Evolutionary conservation across 1,140 invertebrate genomes (phyloP).

Genomic region (Ostrea denselamellosa): DNA sequence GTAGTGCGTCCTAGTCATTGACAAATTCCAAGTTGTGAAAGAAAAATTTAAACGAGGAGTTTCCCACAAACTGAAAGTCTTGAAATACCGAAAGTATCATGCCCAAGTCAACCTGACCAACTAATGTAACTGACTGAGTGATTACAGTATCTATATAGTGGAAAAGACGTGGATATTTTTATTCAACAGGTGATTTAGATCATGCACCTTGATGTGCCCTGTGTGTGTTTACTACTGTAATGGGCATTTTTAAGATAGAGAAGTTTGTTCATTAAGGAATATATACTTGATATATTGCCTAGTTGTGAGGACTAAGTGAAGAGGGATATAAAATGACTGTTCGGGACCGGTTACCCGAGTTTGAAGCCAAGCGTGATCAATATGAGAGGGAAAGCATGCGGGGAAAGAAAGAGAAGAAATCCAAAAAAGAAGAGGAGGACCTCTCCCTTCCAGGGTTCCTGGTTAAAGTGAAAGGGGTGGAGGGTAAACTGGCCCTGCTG

Average conservation of each 20-base stretch:
- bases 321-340: constrained; percentile 50
- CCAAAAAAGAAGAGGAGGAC: constrained; percentile 54
- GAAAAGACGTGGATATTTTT: background rate
- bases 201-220: background rate
- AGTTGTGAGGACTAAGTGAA: background rate
- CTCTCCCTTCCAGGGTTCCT: constrained; percentile 60
- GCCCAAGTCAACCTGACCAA: background rate
- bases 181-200: background rate
- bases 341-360: constrained; percentile 63
- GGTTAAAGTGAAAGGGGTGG: constrained; percentile 58
- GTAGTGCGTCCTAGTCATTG: background rate
- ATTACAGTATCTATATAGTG: background rate
- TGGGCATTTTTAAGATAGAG: background rate
- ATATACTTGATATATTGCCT: background rate
- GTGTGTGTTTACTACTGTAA: background rate
- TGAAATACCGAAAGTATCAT: background rate
- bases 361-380: constrained; percentile 59
- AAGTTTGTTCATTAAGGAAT: constrained; percentile 16
- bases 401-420: constrained; percentile 55
- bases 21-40: background rate
- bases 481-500: constrained; percentile 54
- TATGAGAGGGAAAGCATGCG: constrained; percentile 59
- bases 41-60: background rate
- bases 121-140: background rate
- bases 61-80: background rate